Conservation (phyloP, 2,797 vertebrate species). For the Lutjanus campechanus region DNA sequence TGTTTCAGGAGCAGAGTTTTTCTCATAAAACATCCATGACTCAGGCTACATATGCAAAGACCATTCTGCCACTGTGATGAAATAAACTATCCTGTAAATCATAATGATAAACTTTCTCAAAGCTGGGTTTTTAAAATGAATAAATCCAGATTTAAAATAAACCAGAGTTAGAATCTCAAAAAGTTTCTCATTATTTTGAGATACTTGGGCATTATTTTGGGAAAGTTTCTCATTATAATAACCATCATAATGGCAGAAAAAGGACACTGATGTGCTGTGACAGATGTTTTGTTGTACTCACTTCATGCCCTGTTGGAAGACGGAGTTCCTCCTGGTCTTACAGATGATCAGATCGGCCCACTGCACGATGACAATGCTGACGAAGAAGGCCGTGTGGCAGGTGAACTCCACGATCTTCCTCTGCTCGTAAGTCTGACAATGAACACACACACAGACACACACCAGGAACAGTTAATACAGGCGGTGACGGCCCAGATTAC, state of each 20-base stretch:
- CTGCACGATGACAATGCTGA: slow-evolving; percentile 96
- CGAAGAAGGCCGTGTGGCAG: slow-evolving; percentile 96
- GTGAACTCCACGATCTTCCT: slow-evolving; percentile 96
- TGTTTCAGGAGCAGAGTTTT: background rate
- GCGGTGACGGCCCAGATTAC: rapidly evolving
- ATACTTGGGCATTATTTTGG: too few relatives aligned
- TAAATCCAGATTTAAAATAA: too few relatives aligned
- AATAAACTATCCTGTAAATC: too few relatives aligned
- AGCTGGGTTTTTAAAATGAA: too few relatives aligned
- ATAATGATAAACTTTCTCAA: too few relatives aligned
- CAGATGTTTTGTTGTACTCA: slow-evolving; percentile 73
- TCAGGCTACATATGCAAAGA: background rate
- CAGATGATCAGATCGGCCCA: slow-evolving; percentile 98
- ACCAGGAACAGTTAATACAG: background rate
- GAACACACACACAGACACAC: background rate
- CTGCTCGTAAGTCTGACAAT: slow-evolving; percentile 92
- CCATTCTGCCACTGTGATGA: too few relatives aligned
- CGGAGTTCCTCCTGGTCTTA: slow-evolving; percentile 96
- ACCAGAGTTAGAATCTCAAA: too few relatives aligned
- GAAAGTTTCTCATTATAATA: too few relatives aligned
- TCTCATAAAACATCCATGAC: background rate
- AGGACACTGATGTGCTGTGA: background rate
- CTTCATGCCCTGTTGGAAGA: slow-evolving; percentile 99
- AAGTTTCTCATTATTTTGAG: too few relatives aligned
- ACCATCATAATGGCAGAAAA: too few relatives aligned